A percentile compares a stretch with the other conserved stretches of the same genome.
Evolutionary conservation across 1,140 invertebrate genomes (phyloP).

Genomic region (Drosophila bipectinata): DNA sequence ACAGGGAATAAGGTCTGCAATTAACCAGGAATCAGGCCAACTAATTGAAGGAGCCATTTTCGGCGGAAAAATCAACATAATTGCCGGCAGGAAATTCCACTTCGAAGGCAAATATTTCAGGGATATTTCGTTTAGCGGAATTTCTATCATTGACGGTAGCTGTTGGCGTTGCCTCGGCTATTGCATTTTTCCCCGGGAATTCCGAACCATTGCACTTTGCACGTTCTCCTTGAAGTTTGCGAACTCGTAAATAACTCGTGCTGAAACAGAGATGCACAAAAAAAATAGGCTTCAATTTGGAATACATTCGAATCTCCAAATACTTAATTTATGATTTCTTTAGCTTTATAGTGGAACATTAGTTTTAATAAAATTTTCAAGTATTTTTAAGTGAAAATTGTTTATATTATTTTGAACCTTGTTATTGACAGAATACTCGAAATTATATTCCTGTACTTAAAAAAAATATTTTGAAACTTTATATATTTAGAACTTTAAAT

Average conservation of each 20-base stretch:
- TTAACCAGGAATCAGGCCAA: conserved; percentile 36
- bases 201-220: conserved; percentile 55
- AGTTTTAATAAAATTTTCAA: too few relatives aligned
- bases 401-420: too few relatives aligned
- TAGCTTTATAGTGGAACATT: too few relatives aligned
- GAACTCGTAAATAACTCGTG: conserved; percentile 53
- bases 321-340: too few relatives aligned
- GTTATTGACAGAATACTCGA: too few relatives aligned
- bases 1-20: conserved; percentile 1
- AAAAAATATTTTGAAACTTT: too few relatives aligned
- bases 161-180: conserved; percentile 49
- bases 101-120: conserved; percentile 23
- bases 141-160: conserved; percentile 49
- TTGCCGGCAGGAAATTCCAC: conserved; percentile 56
- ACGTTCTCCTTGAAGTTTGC: conserved; percentile 22
- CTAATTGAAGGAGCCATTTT: conserved; percentile 35
- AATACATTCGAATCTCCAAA: neutral
- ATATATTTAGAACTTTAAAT: too few relatives aligned
- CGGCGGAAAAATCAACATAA: conserved; percentile 66
- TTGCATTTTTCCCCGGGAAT: conserved; percentile 67
- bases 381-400: too few relatives aligned
- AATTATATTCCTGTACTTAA: too few relatives aligned
- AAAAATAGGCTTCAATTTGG: neutral
- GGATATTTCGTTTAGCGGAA: conserved; percentile 48
- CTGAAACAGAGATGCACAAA: conserved; percentile 17